Conservation (phyloP, 2,113 vertebrate genomes). For the Maccullochella peelii region DNA sequence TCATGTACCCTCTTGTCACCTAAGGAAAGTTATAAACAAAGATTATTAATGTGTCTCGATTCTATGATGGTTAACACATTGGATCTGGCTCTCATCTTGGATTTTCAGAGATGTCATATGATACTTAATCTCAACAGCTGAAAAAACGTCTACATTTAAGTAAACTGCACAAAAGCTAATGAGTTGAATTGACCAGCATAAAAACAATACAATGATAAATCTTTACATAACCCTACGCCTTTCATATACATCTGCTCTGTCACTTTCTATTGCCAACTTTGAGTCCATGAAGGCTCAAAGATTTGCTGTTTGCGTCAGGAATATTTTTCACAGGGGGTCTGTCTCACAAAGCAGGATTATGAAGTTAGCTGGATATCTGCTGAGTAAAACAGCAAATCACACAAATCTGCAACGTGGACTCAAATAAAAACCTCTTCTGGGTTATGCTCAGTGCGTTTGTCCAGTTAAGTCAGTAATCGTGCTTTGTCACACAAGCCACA, state of each 20-base stretch:
- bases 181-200: not conserved
- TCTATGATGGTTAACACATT: constrained; percentile 35
- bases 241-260: not conserved
- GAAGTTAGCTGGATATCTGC: constrained; percentile 46
- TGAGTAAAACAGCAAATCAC: constrained; percentile 20
- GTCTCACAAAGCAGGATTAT: constrained; percentile 33
- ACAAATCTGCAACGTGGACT: constrained; percentile 31
- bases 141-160: constrained; percentile 1
- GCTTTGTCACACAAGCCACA: constrained; percentile 30
- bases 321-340: not conserved
- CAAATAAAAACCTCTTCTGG: constrained; percentile 20
- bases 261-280: not conserved
- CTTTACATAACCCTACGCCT: not conserved
- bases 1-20: constrained; percentile 46
- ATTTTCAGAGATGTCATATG: not conserved
- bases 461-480: constrained; percentile 26
- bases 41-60: constrained; percentile 54
- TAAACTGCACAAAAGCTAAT: not conserved
- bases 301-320: constrained; percentile 25
- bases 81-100: constrained; percentile 58
- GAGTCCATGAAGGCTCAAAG: constrained; percentile 21
- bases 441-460: not conserved
- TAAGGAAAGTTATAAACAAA: constrained; percentile 55
- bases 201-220: not conserved
- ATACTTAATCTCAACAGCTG: constrained; percentile 6